Evolutionary conservation across 2,113 vertebrate genomes (phyloP).

Genomic region (Elgaria multicarinata): DNA sequence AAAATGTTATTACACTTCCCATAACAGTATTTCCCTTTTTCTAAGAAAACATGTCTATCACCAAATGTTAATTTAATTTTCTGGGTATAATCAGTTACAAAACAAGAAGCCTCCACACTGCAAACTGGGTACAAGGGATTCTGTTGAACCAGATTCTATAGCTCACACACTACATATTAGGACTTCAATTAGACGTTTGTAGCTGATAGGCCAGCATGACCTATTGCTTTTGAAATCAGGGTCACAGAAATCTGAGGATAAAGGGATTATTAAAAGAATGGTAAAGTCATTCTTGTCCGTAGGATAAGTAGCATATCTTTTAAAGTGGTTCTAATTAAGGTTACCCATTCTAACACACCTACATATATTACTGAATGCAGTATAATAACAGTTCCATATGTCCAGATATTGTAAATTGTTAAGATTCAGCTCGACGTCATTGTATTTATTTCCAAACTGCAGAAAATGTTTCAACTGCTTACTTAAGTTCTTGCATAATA

Average conservation of each 20-base stretch:
- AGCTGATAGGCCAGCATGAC: constrained; percentile 8
- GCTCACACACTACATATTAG: background rate
- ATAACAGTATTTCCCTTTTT: constrained; percentile 64
- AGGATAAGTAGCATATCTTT: constrained; percentile 70
- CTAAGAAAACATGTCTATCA: constrained; percentile 66
- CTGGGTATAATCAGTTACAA: constrained; percentile 69
- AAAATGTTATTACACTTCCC: constrained; percentile 66
- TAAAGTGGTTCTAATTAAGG: constrained; percentile 72
- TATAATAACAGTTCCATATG: constrained; percentile 60
- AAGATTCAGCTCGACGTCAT: background rate
- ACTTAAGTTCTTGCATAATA: background rate
- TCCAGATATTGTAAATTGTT: constrained; percentile 27
- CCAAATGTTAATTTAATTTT: constrained; percentile 74
- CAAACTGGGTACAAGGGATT: constrained; percentile 4
- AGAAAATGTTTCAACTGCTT: background rate
- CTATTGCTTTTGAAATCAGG: constrained; percentile 63
- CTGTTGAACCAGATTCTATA: background rate
- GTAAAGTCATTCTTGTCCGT: constrained; percentile 63
- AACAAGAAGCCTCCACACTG: constrained; percentile 54
- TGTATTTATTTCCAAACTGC: fast-evolving
- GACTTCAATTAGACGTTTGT: constrained; percentile 23
- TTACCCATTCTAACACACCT: constrained; percentile 43
- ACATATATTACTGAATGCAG: constrained; percentile 58
- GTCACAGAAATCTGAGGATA: constrained; percentile 60
- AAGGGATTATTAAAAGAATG: constrained; percentile 71